Conservation (phyloP, 1,140 invertebrate species). For the Wasmannia auropunctata region DNA sequence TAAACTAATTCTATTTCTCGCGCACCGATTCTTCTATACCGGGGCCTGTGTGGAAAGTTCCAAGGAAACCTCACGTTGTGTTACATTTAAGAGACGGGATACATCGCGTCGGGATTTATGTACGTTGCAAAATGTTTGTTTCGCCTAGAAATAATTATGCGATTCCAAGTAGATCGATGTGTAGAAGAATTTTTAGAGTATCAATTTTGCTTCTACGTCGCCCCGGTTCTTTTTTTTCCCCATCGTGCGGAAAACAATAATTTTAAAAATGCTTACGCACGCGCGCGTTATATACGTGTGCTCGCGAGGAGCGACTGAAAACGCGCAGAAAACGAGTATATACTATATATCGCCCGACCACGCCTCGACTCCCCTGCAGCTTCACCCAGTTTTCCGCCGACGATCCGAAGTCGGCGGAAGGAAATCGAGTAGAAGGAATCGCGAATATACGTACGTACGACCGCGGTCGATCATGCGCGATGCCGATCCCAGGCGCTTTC, state of each 20-base stretch:
- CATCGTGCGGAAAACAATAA: background rate
- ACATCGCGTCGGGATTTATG: no score
- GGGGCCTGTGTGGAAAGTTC: background rate
- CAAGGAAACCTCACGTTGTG: background rate
- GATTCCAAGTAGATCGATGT: background rate
- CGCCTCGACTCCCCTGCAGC: slow-evolving; percentile 7
- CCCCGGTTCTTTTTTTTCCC: background rate
- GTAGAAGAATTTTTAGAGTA: background rate
- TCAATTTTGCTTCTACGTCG: background rate
- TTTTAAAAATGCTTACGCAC: background rate
- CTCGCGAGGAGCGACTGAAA: background rate
- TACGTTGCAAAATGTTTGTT: background rate
- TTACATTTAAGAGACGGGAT: background rate
- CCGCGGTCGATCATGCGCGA: slow-evolving; percentile 62
- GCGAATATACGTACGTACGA: slow-evolving; percentile 29
- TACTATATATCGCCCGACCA: slow-evolving; percentile 5
- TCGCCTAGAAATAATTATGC: background rate
- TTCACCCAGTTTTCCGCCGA: slow-evolving; percentile 32
- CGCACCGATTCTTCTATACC: background rate
- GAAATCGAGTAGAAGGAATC: slow-evolving; percentile 56
- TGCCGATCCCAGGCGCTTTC: slow-evolving; percentile 63
- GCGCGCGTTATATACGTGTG: background rate
- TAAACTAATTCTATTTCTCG: background rate
- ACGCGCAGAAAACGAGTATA: slow-evolving; percentile 3
- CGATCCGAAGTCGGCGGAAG: slow-evolving; percentile 11